Evolutionary conservation across 2,888 invertebrate genomes (phyloP).

Genomic region (Campopleginae sp.): DNA sequence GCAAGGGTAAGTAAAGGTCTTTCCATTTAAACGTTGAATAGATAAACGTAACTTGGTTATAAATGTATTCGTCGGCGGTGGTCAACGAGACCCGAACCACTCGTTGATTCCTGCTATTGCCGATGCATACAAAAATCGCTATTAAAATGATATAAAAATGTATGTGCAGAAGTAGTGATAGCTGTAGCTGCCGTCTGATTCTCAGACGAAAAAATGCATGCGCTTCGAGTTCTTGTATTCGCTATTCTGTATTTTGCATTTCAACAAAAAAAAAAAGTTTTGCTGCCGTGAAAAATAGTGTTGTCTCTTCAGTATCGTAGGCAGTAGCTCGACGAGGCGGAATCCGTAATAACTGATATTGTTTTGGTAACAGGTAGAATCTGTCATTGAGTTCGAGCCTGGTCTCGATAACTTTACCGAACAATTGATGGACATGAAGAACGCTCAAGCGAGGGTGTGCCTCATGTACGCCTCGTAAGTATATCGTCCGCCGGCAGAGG

Average conservation of each 20-base stretch:
- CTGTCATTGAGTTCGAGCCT: slow-evolving; percentile 96
- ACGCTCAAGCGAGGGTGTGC: slow-evolving; percentile 95
- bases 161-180: background rate
- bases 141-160: background rate
- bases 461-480: slow-evolving; percentile 96
- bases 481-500: background rate
- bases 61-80: slow-evolving; percentile 49
- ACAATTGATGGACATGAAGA: slow-evolving; percentile 92
- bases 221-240: background rate
- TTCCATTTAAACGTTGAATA: slow-evolving; percentile 63
- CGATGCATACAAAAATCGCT: slow-evolving; percentile 44
- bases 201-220: background rate
- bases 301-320: slow-evolving; percentile 10
- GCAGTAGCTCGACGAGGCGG: slow-evolving; percentile 26
- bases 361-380: slow-evolving; percentile 89
- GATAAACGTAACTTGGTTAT: slow-evolving; percentile 44
- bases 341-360: background rate
- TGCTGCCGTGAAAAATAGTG: background rate
- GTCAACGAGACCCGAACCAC: background rate
- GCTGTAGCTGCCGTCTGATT: background rate
- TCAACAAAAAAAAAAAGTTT: background rate
- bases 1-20: slow-evolving; percentile 67
- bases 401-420: slow-evolving; percentile 94
- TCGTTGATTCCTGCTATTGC: slow-evolving; percentile 12
- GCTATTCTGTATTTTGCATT: background rate